A percentile compares a stretch with the other conserved stretches of the same genome.
Conservation (phyloP, 2,113 vertebrate species). For the Neogobius melanostomus region DNA sequence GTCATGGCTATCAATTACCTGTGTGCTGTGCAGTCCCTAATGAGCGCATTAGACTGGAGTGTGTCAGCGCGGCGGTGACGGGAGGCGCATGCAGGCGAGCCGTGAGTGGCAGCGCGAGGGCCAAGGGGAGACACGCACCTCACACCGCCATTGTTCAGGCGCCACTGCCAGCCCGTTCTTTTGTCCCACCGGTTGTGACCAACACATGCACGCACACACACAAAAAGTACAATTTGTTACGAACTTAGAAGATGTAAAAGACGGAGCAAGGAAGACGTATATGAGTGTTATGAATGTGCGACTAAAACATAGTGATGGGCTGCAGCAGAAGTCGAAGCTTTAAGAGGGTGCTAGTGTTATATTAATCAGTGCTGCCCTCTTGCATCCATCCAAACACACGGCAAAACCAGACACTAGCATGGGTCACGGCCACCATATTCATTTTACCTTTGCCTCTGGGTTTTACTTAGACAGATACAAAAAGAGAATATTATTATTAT, state of each 20-base stretch:
- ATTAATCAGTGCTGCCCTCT: too few relatives aligned
- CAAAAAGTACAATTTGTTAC: neutral
- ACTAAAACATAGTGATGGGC: too few relatives aligned
- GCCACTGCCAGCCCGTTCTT: constrained; percentile 26
- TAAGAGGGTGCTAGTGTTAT: too few relatives aligned
- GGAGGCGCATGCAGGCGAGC: constrained; percentile 80
- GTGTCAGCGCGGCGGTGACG: constrained; percentile 85
- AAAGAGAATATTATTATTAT: too few relatives aligned
- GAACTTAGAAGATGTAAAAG: neutral
- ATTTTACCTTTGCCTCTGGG: too few relatives aligned
- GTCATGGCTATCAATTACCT: constrained; percentile 72
- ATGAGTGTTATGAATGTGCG: too few relatives aligned
- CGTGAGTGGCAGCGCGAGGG: constrained; percentile 82
- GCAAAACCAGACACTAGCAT: too few relatives aligned
- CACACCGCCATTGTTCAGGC: constrained; percentile 31
- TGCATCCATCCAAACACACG: too few relatives aligned
- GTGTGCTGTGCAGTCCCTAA: constrained; percentile 85
- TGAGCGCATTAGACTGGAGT: constrained; percentile 90
- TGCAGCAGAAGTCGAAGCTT: too few relatives aligned
- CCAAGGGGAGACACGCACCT: constrained; percentile 69
- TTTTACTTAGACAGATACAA: too few relatives aligned
- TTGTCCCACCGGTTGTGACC: constrained; percentile 14
- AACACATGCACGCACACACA: neutral
- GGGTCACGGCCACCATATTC: too few relatives aligned
- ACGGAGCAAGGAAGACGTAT: too few relatives aligned